These are phyloP conservation scores for Trichonephila clavipes DNA, from an alignment of 1,140 invertebrate genomes.

Conservation along the genomic window DNA sequence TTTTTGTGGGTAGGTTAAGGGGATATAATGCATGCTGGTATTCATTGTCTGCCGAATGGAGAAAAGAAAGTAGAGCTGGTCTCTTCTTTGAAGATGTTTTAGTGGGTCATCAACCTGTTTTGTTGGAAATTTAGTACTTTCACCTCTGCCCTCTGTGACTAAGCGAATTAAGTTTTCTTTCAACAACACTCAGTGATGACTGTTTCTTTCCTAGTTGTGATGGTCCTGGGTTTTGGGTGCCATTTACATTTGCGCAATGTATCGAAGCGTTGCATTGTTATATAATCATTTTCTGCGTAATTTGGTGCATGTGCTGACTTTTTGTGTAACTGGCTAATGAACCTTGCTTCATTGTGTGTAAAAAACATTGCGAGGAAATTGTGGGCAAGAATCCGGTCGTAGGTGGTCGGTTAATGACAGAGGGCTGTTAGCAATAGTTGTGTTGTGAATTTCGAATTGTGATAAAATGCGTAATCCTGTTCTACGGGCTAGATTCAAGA, in stretches of 20 bases:
- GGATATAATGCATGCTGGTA: not conserved
- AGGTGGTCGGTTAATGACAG: too few relatives aligned
- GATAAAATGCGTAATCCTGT: too few relatives aligned
- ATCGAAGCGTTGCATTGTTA: not conserved
- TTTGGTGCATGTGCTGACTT: too few relatives aligned
- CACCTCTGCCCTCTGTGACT: not conserved
- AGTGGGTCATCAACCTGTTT: slow-evolving; percentile 41
- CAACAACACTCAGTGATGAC: not conserved
- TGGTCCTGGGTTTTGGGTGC: not conserved
- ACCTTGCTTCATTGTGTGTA: too few relatives aligned
- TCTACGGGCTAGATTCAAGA: too few relatives aligned
- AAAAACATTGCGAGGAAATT: too few relatives aligned
- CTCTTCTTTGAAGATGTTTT: not conserved
- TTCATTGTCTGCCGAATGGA: not conserved
- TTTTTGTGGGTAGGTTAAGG: not conserved
- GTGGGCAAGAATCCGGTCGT: too few relatives aligned
- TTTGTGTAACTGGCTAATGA: too few relatives aligned
- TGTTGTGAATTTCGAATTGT: too few relatives aligned
- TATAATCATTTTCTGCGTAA: too few relatives aligned
- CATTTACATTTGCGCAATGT: not conserved
- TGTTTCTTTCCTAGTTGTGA: not conserved
- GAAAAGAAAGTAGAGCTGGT: not conserved
- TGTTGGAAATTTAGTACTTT: slow-evolving; percentile 27
- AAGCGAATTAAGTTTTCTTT: not conserved
- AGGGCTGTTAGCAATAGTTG: too few relatives aligned